Evolutionary conservation across 2,888 invertebrate species (phyloP).

Genomic region (Geophilus truncorum): DNA sequence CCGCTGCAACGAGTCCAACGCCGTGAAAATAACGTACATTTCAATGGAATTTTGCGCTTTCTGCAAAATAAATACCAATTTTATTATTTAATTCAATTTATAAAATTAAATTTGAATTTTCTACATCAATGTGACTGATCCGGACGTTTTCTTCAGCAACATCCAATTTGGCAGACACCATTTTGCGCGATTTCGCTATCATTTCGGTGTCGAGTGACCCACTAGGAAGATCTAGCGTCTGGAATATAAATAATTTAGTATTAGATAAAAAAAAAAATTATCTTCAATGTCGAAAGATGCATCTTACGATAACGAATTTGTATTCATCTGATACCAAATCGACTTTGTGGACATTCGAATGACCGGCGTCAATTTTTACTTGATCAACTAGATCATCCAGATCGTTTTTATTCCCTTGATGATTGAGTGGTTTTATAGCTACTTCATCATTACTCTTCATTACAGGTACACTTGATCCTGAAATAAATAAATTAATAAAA

Average conservation of each 20-base stretch:
- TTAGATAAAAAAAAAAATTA: neutral
- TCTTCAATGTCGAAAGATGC: neutral
- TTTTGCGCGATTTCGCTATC: conserved; percentile 14
- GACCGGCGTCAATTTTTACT: neutral
- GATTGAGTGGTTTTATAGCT: neutral
- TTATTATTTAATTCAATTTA: neutral
- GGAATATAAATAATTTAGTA: neutral
- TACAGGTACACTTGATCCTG: neutral
- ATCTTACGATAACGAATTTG: conserved; percentile 35
- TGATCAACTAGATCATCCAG: neutral
- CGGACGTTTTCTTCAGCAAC: conserved; percentile 30
- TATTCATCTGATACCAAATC: conserved; percentile 35
- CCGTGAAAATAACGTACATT: conserved; percentile 36
- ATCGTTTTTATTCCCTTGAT: neutral
- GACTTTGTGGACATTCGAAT: conserved; percentile 6
- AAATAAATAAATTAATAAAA: neutral
- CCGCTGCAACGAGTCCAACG: conserved; percentile 32
- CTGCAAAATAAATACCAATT: neutral
- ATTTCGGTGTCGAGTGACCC: conserved; percentile 29
- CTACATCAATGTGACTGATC: conserved; percentile 33
- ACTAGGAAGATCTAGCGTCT: conserved; percentile 31
- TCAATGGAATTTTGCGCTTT: conserved; percentile 1
- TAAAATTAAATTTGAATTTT: neutral
- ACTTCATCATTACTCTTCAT: neutral
- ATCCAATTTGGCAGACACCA: conserved; percentile 29